These are phyloP conservation scores for Lepidochrysops patricia DNA, from an alignment of 2,888 invertebrate species.

Conservation along the genomic window DNA sequence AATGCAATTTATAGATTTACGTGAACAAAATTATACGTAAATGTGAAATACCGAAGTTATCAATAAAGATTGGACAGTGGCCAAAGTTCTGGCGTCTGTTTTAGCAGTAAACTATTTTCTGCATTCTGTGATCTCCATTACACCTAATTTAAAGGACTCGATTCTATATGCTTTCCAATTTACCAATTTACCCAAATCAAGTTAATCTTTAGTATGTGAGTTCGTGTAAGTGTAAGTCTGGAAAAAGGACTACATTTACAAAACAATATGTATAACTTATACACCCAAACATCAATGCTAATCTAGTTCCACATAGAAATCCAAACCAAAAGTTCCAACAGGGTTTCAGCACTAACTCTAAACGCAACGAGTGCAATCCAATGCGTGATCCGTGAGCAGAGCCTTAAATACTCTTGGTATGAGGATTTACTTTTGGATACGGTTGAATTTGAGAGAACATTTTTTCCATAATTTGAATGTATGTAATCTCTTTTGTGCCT, in stretches of 20 bases:
- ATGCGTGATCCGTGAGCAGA: slow-evolving; percentile 1
- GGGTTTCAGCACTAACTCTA: slow-evolving; percentile 4
- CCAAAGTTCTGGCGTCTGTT: slow-evolving; percentile 13
- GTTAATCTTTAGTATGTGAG: neutral
- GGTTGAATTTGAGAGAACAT: no score
- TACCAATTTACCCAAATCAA: no score
- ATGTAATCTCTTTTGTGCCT: no score
- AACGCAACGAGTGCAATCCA: slow-evolving; percentile 10
- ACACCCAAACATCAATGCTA: slow-evolving; percentile 1
- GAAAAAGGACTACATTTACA: neutral
- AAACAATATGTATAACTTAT: neutral
- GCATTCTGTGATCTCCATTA: neutral
- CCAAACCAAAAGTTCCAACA: neutral
- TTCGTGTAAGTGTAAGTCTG: neutral
- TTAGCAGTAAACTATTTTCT: slow-evolving; percentile 10
- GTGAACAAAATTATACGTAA: neutral
- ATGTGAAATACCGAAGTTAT: slow-evolving; percentile 5
- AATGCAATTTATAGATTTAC: neutral
- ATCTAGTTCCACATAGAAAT: neutral
- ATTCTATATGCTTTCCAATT: no score
- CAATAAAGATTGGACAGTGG: slow-evolving; percentile 12
- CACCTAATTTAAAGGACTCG: neutral
- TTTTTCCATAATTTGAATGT: no score
- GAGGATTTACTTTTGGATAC: no score
- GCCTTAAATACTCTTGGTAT: neutral